phyloP scores from a whole-genome alignment of 2,113 vertebrate species.

The Leptocoma aspasia region DNA sequence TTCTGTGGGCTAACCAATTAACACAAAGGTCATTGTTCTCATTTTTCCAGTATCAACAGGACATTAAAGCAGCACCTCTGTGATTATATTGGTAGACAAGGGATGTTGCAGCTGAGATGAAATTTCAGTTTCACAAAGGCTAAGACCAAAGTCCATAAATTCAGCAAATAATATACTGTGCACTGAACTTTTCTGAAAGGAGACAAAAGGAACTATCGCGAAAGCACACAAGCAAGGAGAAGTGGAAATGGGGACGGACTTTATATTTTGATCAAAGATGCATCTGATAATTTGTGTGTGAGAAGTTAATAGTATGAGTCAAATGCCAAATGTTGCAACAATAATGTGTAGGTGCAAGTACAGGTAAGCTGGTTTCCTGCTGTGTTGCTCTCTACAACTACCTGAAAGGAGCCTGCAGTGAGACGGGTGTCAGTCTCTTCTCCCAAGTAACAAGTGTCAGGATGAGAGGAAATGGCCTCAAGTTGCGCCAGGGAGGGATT shows the following conservation, averaged over 20 bases:
- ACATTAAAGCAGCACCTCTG: conserved; percentile 43
- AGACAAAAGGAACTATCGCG: background rate
- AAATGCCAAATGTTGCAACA: background rate
- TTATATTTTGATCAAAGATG: background rate
- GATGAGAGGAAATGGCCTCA: background rate
- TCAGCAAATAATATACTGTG: background rate
- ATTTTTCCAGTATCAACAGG: conserved; percentile 65
- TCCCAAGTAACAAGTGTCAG: background rate
- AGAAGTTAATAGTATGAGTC: background rate
- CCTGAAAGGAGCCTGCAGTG: background rate
- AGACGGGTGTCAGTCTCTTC: background rate
- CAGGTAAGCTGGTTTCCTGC: background rate
- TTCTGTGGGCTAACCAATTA: conserved; percentile 62
- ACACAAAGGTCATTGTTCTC: conserved; percentile 65
- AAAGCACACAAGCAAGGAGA: background rate
- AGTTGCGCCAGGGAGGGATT: background rate
- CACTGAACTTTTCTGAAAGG: background rate
- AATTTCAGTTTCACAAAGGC: conserved; percentile 2
- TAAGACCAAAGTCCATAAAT: background rate
- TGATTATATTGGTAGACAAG: conserved; percentile 31
- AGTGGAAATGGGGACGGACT: background rate
- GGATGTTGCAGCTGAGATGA: background rate
- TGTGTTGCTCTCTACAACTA: background rate
- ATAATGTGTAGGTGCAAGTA: background rate
- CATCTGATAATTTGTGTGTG: background rate